Base-by-base conservation (phyloP, 2,888 invertebrate species). In the Lochmaea capreae region DNA sequence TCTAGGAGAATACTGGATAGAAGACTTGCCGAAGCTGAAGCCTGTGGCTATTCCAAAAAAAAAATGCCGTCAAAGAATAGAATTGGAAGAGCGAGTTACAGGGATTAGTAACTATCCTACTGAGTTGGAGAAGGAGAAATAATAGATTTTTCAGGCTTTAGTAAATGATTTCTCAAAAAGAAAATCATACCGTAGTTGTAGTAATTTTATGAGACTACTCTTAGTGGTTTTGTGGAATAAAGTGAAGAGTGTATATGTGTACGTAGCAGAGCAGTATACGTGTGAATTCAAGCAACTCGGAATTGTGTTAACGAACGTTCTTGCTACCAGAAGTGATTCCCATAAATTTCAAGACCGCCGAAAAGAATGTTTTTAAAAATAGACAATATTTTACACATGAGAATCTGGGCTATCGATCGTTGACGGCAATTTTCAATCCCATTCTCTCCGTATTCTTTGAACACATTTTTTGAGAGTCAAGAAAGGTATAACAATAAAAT, bases 291-390 rank as follows among this genome's bases (percentile, higher is more conserved):
- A 0, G 22, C 22, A 18, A 22, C 18, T 18, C 18, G 11, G 11
- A 26, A 26, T 58, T 11, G 22, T 58, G 11, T 58, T 26, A 22
- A 58, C 58, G 12, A 11, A 26, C 26, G 14, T 2, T 22, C 22
- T 49, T 58, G 58, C 57, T 58, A 59, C 39, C n/a, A 26, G 65
- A 62, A 70, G 68, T 67, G 62, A 18, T 71, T 26, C 68, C 63
- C 65, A 75, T 77, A 75, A 75, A 75, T 75, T 65, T 39, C 16
- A 52, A 49, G 65, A n/a, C 72, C 73, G 71, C 73, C 58, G 71
- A 68, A 70, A 71, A 52, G 77, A 75, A 77, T 75, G 77, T 75
- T 75, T 77, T 73, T 73, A 73, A 75, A 77, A 77, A 75, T 77
- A 77, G 73, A 77, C 67, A 71, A 77, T 76, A 77, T 76, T 76